A percentile compares a stretch with the other conserved stretches of the same genome.
Evolutionary conservation across 1,140 invertebrate species (phyloP).

Genomic region (Drosophila busckii): DNA sequence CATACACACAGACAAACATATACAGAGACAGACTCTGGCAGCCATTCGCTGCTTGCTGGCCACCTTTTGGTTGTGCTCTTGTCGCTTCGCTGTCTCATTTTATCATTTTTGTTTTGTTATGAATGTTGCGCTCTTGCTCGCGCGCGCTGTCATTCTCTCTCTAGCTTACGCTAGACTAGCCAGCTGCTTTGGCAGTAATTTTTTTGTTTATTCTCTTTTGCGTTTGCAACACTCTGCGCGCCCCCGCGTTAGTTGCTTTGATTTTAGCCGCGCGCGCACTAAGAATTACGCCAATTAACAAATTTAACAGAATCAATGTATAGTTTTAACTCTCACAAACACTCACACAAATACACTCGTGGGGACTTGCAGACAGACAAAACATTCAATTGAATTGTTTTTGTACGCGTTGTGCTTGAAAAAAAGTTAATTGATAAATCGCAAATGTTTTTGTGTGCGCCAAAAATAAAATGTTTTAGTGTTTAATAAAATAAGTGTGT

Average conservation of each 20-base stretch:
- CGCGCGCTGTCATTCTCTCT: constrained; percentile 12
- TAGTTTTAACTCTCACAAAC: constrained; percentile 21
- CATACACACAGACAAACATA: constrained; percentile 8
- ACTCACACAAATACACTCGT: constrained; percentile 14
- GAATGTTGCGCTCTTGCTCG: no score
- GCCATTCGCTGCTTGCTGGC: constrained; percentile 18
- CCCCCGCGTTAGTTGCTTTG: constrained; percentile 44
- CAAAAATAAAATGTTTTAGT: constrained; percentile 21
- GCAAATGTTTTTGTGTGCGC: constrained; percentile 19
- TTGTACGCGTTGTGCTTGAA: constrained; percentile 40
- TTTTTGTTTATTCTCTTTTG: constrained; percentile 43
- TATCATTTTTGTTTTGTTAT: constrained; percentile 45
- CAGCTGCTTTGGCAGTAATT: constrained; percentile 31
- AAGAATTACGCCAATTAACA: constrained; percentile 63
- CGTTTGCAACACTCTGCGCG: constrained; percentile 22
- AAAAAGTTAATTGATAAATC: constrained; percentile 42
- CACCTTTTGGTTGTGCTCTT: constrained; percentile 45
- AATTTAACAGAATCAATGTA: constrained; percentile 42
- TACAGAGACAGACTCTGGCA: constrained; percentile 6
- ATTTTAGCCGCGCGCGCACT: constrained; percentile 69
- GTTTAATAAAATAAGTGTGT: constrained; percentile 10
- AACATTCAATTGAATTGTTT: constrained; percentile 27
- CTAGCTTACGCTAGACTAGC: constrained; percentile 9
- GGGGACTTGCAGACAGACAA: no score
- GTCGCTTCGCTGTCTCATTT: constrained; percentile 37